Percentiles rank a stretch among this genome's conserved stretches.
Evolutionary conservation across 2,797 vertebrate species (phyloP).

Genomic region (Poecile montanus): DNA sequence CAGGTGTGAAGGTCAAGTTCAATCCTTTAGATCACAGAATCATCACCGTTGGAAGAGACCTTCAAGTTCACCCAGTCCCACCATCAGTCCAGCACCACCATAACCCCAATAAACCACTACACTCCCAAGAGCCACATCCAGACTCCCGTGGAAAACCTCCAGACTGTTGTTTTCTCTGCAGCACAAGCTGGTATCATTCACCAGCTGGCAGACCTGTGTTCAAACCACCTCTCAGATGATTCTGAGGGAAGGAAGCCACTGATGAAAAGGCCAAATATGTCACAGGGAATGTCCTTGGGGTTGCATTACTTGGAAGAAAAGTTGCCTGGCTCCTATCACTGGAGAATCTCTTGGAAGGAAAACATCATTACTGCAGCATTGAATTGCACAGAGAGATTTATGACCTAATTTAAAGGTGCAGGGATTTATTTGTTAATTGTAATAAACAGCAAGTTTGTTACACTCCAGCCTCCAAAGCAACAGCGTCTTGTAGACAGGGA

Average conservation of each 20-base stretch:
- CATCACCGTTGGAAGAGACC: fast-evolving
- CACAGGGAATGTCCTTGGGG: neutral
- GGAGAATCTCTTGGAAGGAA: slow-evolving; percentile 60
- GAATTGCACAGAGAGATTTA: slow-evolving; percentile 73
- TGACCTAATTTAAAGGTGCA: slow-evolving; percentile 72
- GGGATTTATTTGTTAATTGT: slow-evolving; percentile 77
- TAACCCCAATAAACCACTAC: neutral
- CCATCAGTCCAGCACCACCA: neutral
- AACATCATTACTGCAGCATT: slow-evolving; percentile 55
- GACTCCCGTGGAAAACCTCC: neutral
- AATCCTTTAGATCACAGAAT: neutral
- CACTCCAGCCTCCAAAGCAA: slow-evolving; percentile 68
- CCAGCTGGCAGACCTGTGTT: neutral
- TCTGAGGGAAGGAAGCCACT: neutral
- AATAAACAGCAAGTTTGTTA: slow-evolving; percentile 74
- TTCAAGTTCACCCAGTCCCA: fast-evolving
- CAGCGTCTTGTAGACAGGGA: slow-evolving; percentile 18
- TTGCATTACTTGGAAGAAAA: neutral
- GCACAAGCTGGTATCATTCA: neutral
- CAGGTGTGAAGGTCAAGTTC: neutral
- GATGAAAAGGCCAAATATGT: neutral
- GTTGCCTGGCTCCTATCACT: neutral
- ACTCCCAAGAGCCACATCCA: neutral
- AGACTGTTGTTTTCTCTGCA: neutral
- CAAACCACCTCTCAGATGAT: neutral